Base-by-base conservation (phyloP, 2,797 vertebrate genomes). In the Etheostoma perlongum region DNA sequence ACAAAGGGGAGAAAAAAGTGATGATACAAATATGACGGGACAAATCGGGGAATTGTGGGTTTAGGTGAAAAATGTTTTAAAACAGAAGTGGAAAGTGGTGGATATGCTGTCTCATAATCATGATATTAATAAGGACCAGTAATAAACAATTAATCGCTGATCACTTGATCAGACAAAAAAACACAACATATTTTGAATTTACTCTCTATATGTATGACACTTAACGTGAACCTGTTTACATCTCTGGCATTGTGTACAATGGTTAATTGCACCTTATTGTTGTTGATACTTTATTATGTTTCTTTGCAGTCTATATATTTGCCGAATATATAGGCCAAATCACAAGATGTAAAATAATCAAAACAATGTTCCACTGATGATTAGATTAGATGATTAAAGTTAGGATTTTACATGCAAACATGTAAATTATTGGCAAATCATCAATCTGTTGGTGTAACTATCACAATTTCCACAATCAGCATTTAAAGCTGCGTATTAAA, bases 11-110 rank as follows among this genome's bases (percentile, higher is more conserved):
- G 27, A 60, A 73, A 75, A 36, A 44, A n/a, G 53, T 6, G 25
- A 49, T 25, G 61, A 75, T 12, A 66, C 18, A 83, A 81, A 73
- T 79, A 64, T 81, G 69, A 72, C 0, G 23, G 25, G 21, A 58
- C 13, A 5, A 46, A 46, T 57, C 47, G n/a, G 15, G 57, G n/a
- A 52, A 44, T 9, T 62, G 33, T 12, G 23, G 33, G 64, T 69
- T 33, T 33, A 71, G 19, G 40, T 30, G 40, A 27, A 48, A 58
- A 51, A 46, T 40, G 25, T 63, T 55, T 55, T 52, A 74, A 30
- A 30, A 23, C 18, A 6, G 2, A 67, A 69, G 67, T 18, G 16
- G n/a, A 55, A 47, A 6, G 15, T 13, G 9, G 21, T 44, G 33
- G 49, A 66, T 64, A 7, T 54, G 30, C 44, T 67, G n/a, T 40